These are phyloP conservation scores for Trissonchulus sp. DNA, from an alignment of 2,888 invertebrate species.

Conservation along the genomic window DNA sequence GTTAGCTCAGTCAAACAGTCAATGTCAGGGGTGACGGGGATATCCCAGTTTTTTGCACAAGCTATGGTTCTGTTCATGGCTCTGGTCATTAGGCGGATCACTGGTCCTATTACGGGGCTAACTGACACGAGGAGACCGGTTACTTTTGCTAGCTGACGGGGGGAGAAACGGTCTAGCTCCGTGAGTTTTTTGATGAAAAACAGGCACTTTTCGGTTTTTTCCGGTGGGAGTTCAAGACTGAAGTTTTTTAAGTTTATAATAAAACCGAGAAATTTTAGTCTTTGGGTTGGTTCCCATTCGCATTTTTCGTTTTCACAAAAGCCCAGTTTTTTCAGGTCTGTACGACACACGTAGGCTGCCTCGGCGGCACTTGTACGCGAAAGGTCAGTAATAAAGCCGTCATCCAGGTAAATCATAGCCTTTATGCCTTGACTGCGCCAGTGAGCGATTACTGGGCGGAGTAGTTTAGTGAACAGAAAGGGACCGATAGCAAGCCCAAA, in stretches of 20 bases:
- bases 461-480: slow-evolving; percentile 6
- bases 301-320: slow-evolving; percentile 10
- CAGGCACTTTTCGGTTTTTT: neutral
- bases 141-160: neutral
- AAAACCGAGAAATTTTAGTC: no score
- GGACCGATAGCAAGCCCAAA: neutral
- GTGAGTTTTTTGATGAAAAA: neutral
- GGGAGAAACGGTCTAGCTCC: neutral
- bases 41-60: neutral
- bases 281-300: neutral
- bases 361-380: neutral
- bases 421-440: neutral
- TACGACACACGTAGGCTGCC: neutral
- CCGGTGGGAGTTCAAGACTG: neutral
- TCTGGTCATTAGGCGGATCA: neutral
- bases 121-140: neutral
- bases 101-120: neutral
- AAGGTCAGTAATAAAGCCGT: slow-evolving; percentile 6
- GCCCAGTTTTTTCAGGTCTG: neutral
- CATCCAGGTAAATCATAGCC: slow-evolving; percentile 1
- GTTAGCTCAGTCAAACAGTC: neutral
- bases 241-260: no score
- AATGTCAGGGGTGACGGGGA: neutral
- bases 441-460: neutral
- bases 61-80: neutral